Base-by-base conservation (phyloP, 2,888 invertebrate genomes). In the Xestia c-nigrum region DNA sequence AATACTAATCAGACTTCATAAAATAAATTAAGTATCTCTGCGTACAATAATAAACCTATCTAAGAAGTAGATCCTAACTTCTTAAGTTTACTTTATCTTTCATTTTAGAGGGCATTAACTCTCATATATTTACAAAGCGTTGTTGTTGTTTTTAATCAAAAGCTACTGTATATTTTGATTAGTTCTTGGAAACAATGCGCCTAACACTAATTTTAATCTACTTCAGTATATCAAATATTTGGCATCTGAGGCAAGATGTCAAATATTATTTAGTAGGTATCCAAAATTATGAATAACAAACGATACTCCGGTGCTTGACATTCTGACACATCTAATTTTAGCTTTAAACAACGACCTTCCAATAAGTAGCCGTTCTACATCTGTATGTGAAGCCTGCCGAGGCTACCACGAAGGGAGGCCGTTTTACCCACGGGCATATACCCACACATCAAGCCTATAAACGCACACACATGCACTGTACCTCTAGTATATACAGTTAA, bases 401-500 rank as follows among this genome's bases (percentile, higher is more conserved):
- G 87, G 85, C 90, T 92, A 87, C 74, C 83, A 85, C 83, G 84
- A 85, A 85, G 80, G 88, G 79, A 81, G 85, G 88, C 81, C 83
- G 79, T 84, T 86, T 85, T 78, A 81, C 66, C 78, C 74, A 59
- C 74, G 78, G 85, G 81, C 80, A 85, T 81, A 84, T 84, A 83
- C 87, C 86, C 88, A 87, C 90, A 83, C 87, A 89, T 86, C 85
- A 86, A 87, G 12, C 57, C 78, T 87, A 86, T 81, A 76, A 74
- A 83, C 87, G 75, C 85, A 91, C 85, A 87, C 88, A 85, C 38
- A 16, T 46, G 31, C 55, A 64, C 3, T 82, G 66, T 57, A 80
- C 64, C 81, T 74, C 87, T 76, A 82, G 86, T 85, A 83, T 87
- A 91, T 88, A 90, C 89, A 89, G 74, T 85, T 82, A 91, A 87